These are phyloP conservation scores for Tetramorium bicarinatum DNA, from an alignment of 2,888 invertebrate genomes.

Conservation along the genomic window DNA sequence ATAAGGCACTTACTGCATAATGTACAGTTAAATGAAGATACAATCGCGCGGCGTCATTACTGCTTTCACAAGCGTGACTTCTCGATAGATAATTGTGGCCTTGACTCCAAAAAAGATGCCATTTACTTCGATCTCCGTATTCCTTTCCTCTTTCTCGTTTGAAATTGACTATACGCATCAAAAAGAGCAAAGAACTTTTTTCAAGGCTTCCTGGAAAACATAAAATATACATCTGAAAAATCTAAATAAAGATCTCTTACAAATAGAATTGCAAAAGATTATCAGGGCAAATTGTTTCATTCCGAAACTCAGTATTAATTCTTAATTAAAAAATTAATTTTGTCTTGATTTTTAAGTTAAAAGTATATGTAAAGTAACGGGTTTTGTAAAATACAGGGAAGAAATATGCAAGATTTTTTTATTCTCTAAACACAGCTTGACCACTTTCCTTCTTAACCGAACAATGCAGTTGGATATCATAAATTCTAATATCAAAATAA, in stretches of 20 bases:
- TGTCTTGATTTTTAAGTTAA: not conserved
- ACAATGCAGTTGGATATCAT: not conserved
- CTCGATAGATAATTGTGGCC: not conserved
- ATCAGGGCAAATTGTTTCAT: not conserved
- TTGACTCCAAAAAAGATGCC: not conserved
- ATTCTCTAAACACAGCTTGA: not conserved
- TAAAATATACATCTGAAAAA: not conserved
- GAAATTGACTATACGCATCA: not conserved
- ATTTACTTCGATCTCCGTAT: not conserved
- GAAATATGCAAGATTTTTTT: not conserved
- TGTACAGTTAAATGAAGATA: constrained; percentile 4
- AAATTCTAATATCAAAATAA: not conserved
- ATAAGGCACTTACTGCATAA: not conserved
- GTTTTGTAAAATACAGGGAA: not conserved
- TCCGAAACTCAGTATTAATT: not conserved
- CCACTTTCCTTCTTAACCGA: not conserved
- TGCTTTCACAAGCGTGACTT: not conserved
- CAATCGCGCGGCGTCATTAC: not conserved
- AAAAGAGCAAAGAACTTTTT: not conserved
- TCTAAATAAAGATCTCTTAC: not conserved
- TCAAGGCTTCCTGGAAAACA: not conserved
- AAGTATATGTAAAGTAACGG: not conserved
- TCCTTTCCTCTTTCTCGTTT: not conserved
- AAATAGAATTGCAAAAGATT: not conserved
- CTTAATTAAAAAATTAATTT: not conserved